Conservation (phyloP, 2,113 vertebrate species). For the Nettapus auritus region DNA sequence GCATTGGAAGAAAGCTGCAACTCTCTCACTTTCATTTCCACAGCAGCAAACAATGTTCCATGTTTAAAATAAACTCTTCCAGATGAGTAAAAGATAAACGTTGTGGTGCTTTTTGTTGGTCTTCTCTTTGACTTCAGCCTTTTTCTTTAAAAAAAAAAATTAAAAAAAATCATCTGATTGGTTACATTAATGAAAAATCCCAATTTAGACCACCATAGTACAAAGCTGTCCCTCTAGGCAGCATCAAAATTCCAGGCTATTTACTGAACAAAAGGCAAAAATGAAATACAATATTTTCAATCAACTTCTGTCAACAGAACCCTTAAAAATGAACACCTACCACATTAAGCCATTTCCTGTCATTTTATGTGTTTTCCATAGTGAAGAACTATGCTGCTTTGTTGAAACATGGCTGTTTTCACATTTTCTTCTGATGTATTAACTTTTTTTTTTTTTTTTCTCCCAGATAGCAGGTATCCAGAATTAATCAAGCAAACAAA, state of each 20-base stretch:
- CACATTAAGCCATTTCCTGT: conserved; percentile 75
- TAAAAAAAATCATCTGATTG: conserved; percentile 42
- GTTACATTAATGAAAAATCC: conserved; percentile 68
- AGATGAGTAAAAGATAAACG: conserved; percentile 86
- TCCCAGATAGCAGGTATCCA: not conserved
- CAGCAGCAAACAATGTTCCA: conserved; percentile 81
- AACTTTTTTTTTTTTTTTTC: not conserved
- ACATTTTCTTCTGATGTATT: conserved; percentile 31
- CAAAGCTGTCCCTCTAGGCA: conserved; percentile 66
- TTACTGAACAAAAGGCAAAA: conserved; percentile 67
- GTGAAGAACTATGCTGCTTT: not conserved
- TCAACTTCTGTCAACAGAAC: conserved; percentile 76
- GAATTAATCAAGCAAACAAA: not conserved
- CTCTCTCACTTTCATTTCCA: conserved; percentile 82
- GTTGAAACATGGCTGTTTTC: conserved; percentile 30
- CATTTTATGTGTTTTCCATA: conserved; percentile 73
- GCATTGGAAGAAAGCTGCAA: conserved; percentile 78
- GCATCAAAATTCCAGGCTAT: conserved; percentile 58
- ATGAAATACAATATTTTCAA: conserved; percentile 64
- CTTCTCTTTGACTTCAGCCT: conserved; percentile 66
- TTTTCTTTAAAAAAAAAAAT: not conserved
- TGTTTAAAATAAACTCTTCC: conserved; percentile 88
- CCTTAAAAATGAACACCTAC: conserved; percentile 73
- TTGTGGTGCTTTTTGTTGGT: conserved; percentile 71
- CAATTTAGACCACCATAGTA: conserved; percentile 70